A percentile compares a stretch with the other conserved stretches of the same genome.
Conservation (phyloP, 2,888 invertebrate species). For the Lycaena phlaeas region DNA sequence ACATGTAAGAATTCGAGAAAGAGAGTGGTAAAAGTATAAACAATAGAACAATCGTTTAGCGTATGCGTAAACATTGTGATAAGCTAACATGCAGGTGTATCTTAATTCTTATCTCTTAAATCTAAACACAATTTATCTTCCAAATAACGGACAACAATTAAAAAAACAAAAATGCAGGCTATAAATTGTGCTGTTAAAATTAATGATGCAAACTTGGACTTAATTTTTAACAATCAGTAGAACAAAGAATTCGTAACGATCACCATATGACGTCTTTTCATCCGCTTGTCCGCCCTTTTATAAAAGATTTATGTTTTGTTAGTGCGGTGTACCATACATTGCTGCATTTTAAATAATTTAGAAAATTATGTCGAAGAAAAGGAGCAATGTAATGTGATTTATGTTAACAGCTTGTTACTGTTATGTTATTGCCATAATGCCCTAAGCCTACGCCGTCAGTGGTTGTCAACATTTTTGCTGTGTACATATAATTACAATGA, state of each 20-base stretch:
- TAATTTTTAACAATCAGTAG: constrained; percentile 42
- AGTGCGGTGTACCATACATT: constrained; percentile 32
- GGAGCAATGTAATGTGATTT: constrained; percentile 33
- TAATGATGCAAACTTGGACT: constrained; percentile 19
- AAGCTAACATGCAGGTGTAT: constrained; percentile 1
- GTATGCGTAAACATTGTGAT: too few species aligned
- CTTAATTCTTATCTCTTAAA: too few species aligned
- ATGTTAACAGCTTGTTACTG: constrained; percentile 12
- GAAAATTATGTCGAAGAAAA: constrained; percentile 16
- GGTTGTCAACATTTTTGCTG: constrained; percentile 28
- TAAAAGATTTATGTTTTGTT: constrained; percentile 44
- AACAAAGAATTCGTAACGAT: constrained; percentile 58
- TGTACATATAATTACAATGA: too few species aligned
- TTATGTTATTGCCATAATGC: constrained; percentile 24
- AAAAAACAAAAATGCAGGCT: background rate
- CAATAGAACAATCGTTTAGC: too few species aligned
- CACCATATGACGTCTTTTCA: constrained; percentile 57
- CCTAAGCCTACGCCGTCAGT: constrained; percentile 6
- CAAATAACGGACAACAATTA: background rate
- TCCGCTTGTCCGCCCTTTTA: constrained; percentile 37
- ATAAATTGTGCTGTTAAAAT: constrained; percentile 16
- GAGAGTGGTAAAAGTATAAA: too few species aligned
- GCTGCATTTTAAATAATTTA: constrained; percentile 17
- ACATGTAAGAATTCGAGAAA: too few species aligned
- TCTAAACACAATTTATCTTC: too few species aligned